Evolutionary conservation across 2,113 vertebrate genomes (phyloP).

Genomic region (Aepyceros melampus): DNA sequence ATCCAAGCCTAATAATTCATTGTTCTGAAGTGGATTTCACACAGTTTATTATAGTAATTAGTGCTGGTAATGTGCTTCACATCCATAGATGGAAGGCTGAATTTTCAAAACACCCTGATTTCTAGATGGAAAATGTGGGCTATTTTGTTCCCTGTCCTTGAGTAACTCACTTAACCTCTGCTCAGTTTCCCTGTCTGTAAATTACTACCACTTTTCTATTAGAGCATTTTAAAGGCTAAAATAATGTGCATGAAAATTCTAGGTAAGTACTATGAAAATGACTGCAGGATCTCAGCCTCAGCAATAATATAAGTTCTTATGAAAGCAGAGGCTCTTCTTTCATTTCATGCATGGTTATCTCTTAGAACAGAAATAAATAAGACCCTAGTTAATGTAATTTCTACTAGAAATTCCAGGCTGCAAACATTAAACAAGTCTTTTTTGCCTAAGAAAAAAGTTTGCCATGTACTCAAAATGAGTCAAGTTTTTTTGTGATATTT

Average conservation of each 20-base stretch:
- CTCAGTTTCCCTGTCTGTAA: not conserved
- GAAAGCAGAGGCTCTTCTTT: not conserved
- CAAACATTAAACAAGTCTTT: not conserved
- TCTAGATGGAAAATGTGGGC: not conserved
- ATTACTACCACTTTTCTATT: not conserved
- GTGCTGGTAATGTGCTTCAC: not conserved
- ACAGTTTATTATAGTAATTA: not conserved
- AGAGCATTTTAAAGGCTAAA: not conserved
- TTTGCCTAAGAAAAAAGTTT: not conserved
- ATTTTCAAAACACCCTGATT: slow-evolving; percentile 7
- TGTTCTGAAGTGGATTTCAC: not conserved
- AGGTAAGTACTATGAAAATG: slow-evolving; percentile 36
- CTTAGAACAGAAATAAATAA: slow-evolving; percentile 37
- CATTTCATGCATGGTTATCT: not conserved
- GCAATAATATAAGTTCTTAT: not conserved
- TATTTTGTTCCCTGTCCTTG: not conserved
- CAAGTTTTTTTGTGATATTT: not conserved
- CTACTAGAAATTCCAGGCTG: not conserved
- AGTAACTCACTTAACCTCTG: not conserved
- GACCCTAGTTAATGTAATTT: not conserved
- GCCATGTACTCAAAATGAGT: not conserved
- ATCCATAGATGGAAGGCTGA: not conserved
- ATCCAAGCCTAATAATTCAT: not conserved
- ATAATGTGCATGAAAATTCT: slow-evolving; percentile 40
- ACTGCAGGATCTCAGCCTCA: not conserved